A percentile compares a stretch with the other conserved stretches of the same genome.
Evolutionary conservation across 2,888 invertebrate species (phyloP).

Genomic region (Formica aserva): DNA sequence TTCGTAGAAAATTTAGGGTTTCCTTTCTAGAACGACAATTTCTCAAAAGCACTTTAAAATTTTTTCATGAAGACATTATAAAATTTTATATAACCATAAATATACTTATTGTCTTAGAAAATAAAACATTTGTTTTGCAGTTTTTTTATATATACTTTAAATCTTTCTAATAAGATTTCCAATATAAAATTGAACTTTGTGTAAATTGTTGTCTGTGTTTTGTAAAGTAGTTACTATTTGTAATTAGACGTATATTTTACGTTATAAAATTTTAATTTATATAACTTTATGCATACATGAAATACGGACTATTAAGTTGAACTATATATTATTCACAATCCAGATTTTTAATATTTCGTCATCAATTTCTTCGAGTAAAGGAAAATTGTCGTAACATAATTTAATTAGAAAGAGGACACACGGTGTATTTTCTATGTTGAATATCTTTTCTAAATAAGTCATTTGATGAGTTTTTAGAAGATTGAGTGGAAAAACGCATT

Average conservation of each 20-base stretch:
- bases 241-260: background rate
- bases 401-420: slow-evolving; percentile 9
- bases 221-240: background rate
- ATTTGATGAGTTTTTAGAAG: slow-evolving; percentile 58
- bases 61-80: slow-evolving; percentile 70
- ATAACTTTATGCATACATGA: background rate
- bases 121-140: background rate
- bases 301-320: background rate
- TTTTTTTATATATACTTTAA: background rate
- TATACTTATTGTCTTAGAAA: slow-evolving; percentile 24
- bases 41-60: slow-evolving; percentile 56
- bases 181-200: background rate
- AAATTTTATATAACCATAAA: slow-evolving; percentile 64
- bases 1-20: slow-evolving; percentile 81
- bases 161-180: background rate
- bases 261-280: background rate
- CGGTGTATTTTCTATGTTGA: slow-evolving; percentile 7
- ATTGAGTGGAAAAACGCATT: slow-evolving; percentile 63
- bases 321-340: background rate
- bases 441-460: slow-evolving; percentile 30
- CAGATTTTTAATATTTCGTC: background rate
- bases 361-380: background rate
- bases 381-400: background rate
- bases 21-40: slow-evolving; percentile 66
- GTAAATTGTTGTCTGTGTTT: background rate